Base-by-base conservation (phyloP, 2,797 vertebrate species). In the Bradypodion ventrale region DNA sequence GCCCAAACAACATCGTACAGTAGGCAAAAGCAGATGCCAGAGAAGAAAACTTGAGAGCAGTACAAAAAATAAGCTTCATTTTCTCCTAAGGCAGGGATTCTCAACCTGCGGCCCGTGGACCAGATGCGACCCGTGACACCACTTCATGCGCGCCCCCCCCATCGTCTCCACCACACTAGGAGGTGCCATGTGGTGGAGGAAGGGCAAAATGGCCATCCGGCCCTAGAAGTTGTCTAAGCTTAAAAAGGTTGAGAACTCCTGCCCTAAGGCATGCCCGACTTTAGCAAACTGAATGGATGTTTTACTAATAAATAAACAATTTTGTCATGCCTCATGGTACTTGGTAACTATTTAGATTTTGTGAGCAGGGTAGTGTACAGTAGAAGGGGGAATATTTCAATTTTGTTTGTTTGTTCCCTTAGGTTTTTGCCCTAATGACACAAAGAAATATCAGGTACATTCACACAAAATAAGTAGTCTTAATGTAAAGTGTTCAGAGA, bases 381-480 rank as follows among this genome's bases (percentile, higher is more conserved):
- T 4, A 29, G 27, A 15, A 29, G 32, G 25, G 21, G 40, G 32
- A 37, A 84, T 2, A 65, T 5, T 12, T 73, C 37, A 56, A 32
- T 70, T 73, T 90, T 84, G 89, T 91, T 44, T 3, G 82, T 88
- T 65, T 21, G 90, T 60, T 37, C 46, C 70, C 46, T 44, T 66
- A 94, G 92, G 76, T 60, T 32, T 32, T 59, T 29, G 12, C 19
- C 44, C 82, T 37, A 15, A 69, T 32, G 35, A 75, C 13, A 0
- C 89, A 83, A 90, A 87, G 49, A 78, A 89, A 42, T 35, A 56
- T 68, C 37, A 75, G n/a, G 35, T 32, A 10, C 5, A 59, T 56
- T n/a, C 35, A 32, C 59, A 23, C 81, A 60, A 89, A 82, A 84
- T 90, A 62, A 87, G 89, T 81, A 60, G 27, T 73, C 84, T 83